Conservation (phyloP, 2,888 invertebrate species). For the Rugalucina vietnamica region DNA sequence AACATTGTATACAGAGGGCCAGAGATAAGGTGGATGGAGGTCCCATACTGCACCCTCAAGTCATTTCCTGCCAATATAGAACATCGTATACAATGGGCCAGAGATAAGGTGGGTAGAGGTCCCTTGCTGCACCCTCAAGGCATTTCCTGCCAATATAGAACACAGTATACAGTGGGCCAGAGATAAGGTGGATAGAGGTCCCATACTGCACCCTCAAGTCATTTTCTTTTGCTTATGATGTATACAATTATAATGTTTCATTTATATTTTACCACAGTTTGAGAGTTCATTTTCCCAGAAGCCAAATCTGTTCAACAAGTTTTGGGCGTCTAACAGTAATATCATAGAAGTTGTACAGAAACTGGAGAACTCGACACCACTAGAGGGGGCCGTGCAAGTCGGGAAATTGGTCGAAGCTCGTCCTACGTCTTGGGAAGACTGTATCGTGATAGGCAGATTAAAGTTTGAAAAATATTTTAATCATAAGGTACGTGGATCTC, state of each 20-base stretch:
- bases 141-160: too few species aligned
- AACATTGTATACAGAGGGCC: too few species aligned
- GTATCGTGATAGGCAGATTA: conserved; percentile 80
- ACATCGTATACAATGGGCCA: conserved; percentile 85
- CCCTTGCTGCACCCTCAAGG: too few species aligned
- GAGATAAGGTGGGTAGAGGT: conserved; percentile 84
- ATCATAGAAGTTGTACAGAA: conserved; percentile 68
- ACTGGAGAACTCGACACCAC: conserved; percentile 68
- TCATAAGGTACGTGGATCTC: conserved; percentile 78
- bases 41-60: conserved; percentile 84
- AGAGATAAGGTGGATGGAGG: too few species aligned
- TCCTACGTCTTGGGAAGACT: conserved; percentile 77
- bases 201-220: too few species aligned
- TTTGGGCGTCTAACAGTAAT: conserved; percentile 73
- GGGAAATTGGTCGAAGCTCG: conserved; percentile 73
- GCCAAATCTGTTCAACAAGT: conserved; percentile 82
- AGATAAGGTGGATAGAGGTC: too few species aligned
- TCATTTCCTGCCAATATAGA: conserved; percentile 84
- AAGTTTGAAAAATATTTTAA: conserved; percentile 84
- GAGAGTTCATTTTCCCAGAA: conserved; percentile 83
- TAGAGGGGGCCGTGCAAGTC: conserved; percentile 78
- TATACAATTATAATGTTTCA: too few species aligned
- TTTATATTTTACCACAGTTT: conserved; percentile 82
- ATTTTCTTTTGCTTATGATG: too few species aligned
- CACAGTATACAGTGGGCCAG: too few species aligned